Base-by-base conservation (phyloP, 2,797 vertebrate genomes). In the Pachyuromys duprasi region DNA sequence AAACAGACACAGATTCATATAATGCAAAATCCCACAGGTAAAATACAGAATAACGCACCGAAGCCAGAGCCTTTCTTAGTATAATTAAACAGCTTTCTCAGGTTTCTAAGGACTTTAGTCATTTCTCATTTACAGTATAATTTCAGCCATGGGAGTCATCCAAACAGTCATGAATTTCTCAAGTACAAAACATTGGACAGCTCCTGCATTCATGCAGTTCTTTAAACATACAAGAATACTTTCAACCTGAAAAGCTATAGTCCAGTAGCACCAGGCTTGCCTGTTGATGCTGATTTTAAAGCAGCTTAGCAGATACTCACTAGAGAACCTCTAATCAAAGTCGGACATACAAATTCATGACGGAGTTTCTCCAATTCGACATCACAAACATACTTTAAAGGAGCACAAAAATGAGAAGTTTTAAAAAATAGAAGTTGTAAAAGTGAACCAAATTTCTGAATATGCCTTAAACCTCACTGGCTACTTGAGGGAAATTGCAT, bases 1-100 rank as follows among this genome's bases (percentile, higher is more conserved):
- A 97, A 96, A 89, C 88, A 97, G 96, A 95, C 96, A 86, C 63
- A 93, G 90, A 86, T 86, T 72, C 84, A 81, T 63, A 91, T 76
- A 90, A 90, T 82, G 36, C 36, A 96, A 95, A 95, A 91, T 62
- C 60, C 78, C 82, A 9, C n/a, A 92, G 82, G 86, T 74, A 76
- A 93, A 95, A 92, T 60, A 78, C 72, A 95, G 82, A 91, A 84
- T 89, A 81, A 74, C 39, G 84, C 94, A 26, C 26, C 81, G n/a
- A 26, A 96, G 88, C 62, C 70, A 96, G 93, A 94, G 89, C 88
- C 93, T 92, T 96, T 93, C 84, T 94, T 33, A 94, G 67, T 70
- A 84, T 95, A 96, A 97, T 97, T 96, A 94, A 0, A 89, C 65
- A 92, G 63, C n/a, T 45, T 89, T 80, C 79, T 67, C 26, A 42